phyloP scores from a whole-genome alignment of 92 coral and sea anemone species.

The Palythoa grandiflora region DNA sequence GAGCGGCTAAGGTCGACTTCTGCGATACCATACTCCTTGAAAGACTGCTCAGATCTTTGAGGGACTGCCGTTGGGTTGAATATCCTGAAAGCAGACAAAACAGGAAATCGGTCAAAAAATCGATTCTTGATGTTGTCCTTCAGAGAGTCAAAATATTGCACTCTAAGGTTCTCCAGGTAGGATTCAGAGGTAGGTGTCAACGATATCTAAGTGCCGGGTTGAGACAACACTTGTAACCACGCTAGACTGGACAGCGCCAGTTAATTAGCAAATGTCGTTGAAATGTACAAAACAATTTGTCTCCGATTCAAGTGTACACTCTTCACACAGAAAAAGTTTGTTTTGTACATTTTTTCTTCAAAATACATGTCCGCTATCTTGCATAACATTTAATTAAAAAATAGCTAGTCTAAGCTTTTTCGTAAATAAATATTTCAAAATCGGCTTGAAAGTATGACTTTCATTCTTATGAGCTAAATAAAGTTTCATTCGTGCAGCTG shows the following conservation, averaged over 20 bases:
- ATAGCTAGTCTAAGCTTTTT: neutral
- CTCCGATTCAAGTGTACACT: neutral
- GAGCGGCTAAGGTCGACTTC: constrained; percentile 62
- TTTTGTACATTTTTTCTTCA: neutral
- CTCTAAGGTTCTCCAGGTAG: constrained; percentile 50
- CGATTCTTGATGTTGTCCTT: constrained; percentile 50
- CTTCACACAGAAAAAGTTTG: neutral
- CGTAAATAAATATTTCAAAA: neutral
- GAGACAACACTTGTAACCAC: neutral
- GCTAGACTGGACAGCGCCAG: neutral
- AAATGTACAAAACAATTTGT: neutral
- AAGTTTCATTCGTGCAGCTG: too few relatives aligned
- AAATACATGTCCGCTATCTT: neutral
- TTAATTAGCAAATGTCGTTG: neutral
- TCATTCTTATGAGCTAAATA: too few relatives aligned
- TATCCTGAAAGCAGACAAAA: constrained; percentile 60
- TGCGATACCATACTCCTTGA: constrained; percentile 57
- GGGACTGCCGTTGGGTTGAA: constrained; percentile 68
- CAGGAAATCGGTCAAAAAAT: constrained; percentile 51
- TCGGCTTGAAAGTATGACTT: neutral
- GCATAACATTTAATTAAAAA: neutral
- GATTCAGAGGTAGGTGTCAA: constrained; percentile 42
- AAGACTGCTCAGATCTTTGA: constrained; percentile 55
- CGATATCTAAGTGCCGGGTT: constrained; percentile 14
- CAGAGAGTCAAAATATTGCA: too few relatives aligned